These are phyloP conservation scores for Papilio demoleus DNA, from an alignment of 2,888 invertebrate genomes.

Conservation along the genomic window DNA sequence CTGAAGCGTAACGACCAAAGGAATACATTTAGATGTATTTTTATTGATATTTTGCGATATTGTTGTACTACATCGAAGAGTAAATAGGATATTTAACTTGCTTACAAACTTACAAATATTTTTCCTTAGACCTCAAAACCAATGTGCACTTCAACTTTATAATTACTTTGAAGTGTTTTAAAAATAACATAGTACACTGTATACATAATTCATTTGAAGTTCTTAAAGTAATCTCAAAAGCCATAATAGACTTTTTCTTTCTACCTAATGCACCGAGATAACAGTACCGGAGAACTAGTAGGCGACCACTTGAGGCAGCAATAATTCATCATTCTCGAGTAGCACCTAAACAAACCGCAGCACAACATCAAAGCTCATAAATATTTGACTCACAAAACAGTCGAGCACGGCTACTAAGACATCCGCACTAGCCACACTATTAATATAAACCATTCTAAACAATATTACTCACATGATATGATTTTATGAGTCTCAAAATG, in stretches of 20 bases:
- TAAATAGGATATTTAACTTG: background rate
- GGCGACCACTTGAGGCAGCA: conserved; percentile 57
- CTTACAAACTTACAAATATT: background rate
- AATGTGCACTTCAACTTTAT: background rate
- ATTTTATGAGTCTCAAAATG: background rate
- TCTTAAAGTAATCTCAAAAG: conserved; percentile 30
- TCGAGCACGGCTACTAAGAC: conserved; percentile 47
- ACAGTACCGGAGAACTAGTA: conserved; percentile 47
- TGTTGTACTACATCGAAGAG: too few species aligned
- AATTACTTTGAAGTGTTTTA: conserved; percentile 15
- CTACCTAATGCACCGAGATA: conserved; percentile 61
- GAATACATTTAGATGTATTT: too few species aligned
- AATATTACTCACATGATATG: background rate
- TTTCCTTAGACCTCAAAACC: too few species aligned
- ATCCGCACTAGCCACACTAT: conserved; percentile 42
- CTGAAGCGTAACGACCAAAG: too few species aligned
- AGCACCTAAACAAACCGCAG: conserved; percentile 52
- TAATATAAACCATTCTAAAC: conserved; percentile 4
- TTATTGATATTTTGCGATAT: too few species aligned
- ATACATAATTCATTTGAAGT: conserved; percentile 17
- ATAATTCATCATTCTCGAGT: conserved; percentile 71
- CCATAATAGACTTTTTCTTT: conserved; percentile 35
- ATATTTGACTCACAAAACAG: conserved; percentile 64
- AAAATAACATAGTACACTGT: conserved; percentile 10
- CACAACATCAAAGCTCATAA: conserved; percentile 57